Evolutionary conservation across 2,888 invertebrate genomes (phyloP).

Genomic region (Calameuta pallipes): DNA sequence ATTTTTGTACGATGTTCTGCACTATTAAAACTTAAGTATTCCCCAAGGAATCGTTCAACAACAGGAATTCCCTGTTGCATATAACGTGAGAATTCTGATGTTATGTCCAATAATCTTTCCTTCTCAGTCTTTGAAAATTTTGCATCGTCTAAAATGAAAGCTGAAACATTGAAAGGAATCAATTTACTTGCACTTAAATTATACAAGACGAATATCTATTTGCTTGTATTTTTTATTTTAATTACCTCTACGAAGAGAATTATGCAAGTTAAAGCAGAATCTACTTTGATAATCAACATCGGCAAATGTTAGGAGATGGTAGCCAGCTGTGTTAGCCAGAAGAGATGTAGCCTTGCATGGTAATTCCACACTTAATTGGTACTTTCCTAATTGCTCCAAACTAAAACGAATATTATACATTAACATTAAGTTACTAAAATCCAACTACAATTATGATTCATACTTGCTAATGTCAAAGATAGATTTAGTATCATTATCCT

Average conservation of each 20-base stretch:
- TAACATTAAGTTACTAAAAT: conserved; percentile 1
- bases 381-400: conserved; percentile 51
- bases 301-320: conserved; percentile 59
- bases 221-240: neutral
- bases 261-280: conserved; percentile 60
- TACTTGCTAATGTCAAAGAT: conserved; percentile 56
- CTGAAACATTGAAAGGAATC: conserved; percentile 32
- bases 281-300: conserved; percentile 56
- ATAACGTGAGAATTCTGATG: conserved; percentile 54
- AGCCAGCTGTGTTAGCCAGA: conserved; percentile 54
- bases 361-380: conserved; percentile 49
- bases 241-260: conserved; percentile 51
- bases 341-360: conserved; percentile 60
- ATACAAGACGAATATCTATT: neutral
- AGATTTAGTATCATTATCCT: conserved; percentile 45
- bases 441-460: conserved; percentile 2
- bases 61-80: conserved; percentile 62
- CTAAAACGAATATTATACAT: conserved; percentile 29
- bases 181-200: conserved; percentile 1
- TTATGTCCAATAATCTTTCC: conserved; percentile 50
- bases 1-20: conserved; percentile 49
- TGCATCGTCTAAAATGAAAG: conserved; percentile 54
- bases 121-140: conserved; percentile 49
- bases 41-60: conserved; percentile 53
- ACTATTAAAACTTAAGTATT: conserved; percentile 53